A percentile compares a stretch with the other conserved stretches of the same genome.
Conservation (phyloP, 1,140 invertebrate genomes). For the Pinna nobilis region DNA sequence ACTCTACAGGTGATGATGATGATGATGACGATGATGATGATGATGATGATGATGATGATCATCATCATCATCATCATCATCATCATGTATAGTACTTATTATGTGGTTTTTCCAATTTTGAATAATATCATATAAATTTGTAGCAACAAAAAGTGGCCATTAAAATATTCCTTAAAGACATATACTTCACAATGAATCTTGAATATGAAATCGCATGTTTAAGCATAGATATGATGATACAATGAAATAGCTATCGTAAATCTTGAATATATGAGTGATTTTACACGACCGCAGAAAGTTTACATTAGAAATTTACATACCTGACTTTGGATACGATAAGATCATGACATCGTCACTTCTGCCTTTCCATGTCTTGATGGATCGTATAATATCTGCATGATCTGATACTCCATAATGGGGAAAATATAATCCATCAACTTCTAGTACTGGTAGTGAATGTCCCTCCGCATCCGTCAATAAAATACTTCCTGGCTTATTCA, state of each 20-base stretch:
- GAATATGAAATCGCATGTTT: too few species aligned
- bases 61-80: neutral
- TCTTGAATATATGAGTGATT: too few species aligned
- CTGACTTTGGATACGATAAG: constrained; percentile 29
- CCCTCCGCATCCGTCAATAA: too few species aligned
- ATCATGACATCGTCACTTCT: constrained; percentile 28
- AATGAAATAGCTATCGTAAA: too few species aligned
- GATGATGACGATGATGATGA: neutral
- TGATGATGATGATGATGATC: neutral
- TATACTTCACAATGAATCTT: too few species aligned
- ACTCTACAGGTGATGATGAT: neutral
- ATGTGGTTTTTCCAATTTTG: neutral
- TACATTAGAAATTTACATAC: constrained; percentile 1
- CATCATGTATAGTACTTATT: neutral
- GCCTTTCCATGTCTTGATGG: constrained; percentile 1
- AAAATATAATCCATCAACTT: too few species aligned
- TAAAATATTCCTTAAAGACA: neutral
- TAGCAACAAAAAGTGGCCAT: neutral
- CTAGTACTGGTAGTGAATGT: constrained; percentile 1
- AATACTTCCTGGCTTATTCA: too few species aligned
- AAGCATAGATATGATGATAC: too few species aligned
- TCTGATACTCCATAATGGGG: too few species aligned
- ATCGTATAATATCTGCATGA: too few species aligned
- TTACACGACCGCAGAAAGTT: too few species aligned
- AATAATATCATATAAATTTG: neutral